Conservation (phyloP, 2,797 vertebrate genomes). For the Peromyscus attwateri region DNA sequence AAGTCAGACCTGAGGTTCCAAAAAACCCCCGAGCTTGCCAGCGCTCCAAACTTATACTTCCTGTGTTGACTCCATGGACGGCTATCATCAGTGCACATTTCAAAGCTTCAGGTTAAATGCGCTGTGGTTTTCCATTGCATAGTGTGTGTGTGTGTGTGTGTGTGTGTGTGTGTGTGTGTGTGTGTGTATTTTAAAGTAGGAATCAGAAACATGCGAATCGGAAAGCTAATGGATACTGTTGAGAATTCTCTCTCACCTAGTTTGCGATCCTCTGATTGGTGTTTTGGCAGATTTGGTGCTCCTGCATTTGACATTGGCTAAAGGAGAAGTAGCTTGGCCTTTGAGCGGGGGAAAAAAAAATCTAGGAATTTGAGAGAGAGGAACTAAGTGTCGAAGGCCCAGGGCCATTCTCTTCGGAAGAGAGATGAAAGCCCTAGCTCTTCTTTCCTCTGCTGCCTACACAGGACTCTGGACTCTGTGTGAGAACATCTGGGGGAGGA, state of each 20-base stretch:
- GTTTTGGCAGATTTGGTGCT: slow-evolving; percentile 52
- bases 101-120: slow-evolving; percentile 77
- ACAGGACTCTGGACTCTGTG: slow-evolving; percentile 64
- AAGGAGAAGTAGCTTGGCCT: slow-evolving; percentile 74
- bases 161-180: not conserved
- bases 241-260: slow-evolving; percentile 42
- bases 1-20: slow-evolving; percentile 58
- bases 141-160: not conserved
- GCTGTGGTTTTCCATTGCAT: slow-evolving; percentile 62
- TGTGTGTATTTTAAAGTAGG: slow-evolving; percentile 51
- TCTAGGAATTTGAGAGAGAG: slow-evolving; percentile 74
- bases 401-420: slow-evolving; percentile 73
- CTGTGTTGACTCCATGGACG: slow-evolving; percentile 57
- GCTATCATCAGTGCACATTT: slow-evolving; percentile 63
- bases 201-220: slow-evolving; percentile 67
- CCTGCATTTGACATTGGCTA: slow-evolving; percentile 69
- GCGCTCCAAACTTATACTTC: slow-evolving; percentile 67
- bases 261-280: slow-evolving; percentile 54
- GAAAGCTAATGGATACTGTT: slow-evolving; percentile 54
- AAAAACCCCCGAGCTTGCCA: slow-evolving; percentile 42
- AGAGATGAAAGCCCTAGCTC: slow-evolving; percentile 64
- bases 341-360: slow-evolving; percentile 76
- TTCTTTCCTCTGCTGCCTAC: slow-evolving; percentile 19
- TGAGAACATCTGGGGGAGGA: slow-evolving; percentile 54
- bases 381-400: slow-evolving; percentile 64